Conservation (phyloP, 1,140 invertebrate genomes). For the roundworm (Caenorhabditis elegans) region DNA sequence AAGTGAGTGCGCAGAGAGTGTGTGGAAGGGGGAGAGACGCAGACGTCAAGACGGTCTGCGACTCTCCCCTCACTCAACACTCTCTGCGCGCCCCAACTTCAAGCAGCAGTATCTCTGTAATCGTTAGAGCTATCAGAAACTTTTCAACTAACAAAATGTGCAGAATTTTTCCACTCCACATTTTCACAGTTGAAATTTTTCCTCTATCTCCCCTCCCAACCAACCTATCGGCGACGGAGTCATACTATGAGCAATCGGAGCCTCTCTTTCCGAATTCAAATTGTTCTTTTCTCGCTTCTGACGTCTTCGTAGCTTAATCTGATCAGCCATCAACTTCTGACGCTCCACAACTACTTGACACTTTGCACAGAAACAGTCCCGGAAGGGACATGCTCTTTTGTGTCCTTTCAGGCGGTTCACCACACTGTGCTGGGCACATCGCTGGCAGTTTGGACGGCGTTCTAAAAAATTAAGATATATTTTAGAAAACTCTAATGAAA, state of each 20-base stretch:
- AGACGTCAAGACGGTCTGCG: too few relatives aligned
- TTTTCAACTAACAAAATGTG: too few relatives aligned
- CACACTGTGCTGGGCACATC: conserved; percentile 70
- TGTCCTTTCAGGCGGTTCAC: conserved; percentile 70
- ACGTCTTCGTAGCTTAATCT: conserved; percentile 53
- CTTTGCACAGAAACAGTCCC: conserved; percentile 69
- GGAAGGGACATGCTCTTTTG: conserved; percentile 69
- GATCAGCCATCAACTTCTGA: conserved; percentile 57
- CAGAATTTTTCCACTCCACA: too few relatives aligned
- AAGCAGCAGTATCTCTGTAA: too few relatives aligned
- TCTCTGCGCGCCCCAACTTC: too few relatives aligned
- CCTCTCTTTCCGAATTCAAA: neutral
- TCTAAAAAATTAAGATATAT: conserved; percentile 35
- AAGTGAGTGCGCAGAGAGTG: too few relatives aligned
- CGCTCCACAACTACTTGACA: conserved; percentile 53
- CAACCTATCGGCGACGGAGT: neutral
- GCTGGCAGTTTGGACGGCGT: conserved; percentile 69
- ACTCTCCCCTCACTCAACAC: too few relatives aligned
- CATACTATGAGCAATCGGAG: neutral
- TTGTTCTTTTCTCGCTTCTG: conserved; percentile 54
- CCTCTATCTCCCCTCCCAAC: too few relatives aligned
- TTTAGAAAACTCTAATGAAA: neutral
- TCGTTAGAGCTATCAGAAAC: too few relatives aligned
- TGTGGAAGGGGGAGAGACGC: too few relatives aligned
- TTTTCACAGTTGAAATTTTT: too few relatives aligned